phyloP scores from a whole-genome alignment of 2,113 vertebrate genomes.

The Vidua chalybeata region DNA sequence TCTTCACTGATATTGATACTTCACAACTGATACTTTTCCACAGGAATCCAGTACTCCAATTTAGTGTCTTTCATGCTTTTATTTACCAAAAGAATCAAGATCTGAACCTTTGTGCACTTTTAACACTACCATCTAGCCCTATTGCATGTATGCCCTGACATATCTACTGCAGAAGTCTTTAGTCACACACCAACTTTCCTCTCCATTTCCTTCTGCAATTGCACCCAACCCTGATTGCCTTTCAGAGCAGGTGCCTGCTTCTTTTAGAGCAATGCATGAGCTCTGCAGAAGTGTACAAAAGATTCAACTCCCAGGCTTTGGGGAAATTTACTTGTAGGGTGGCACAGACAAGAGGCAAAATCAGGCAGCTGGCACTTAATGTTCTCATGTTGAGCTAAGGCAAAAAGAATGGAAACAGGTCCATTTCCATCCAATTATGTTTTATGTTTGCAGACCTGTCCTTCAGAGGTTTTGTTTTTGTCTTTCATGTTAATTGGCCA shows the following conservation, averaged over 20 bases:
- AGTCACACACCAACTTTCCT: neutral
- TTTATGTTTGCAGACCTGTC: constrained; percentile 31
- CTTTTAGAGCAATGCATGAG: neutral
- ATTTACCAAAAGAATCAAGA: neutral
- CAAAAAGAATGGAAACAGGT: constrained; percentile 18
- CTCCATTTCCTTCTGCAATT: neutral
- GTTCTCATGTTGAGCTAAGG: neutral
- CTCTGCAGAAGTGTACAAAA: neutral
- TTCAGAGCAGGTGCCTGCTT: neutral
- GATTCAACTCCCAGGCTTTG: neutral
- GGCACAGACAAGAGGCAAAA: neutral
- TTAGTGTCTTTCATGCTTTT: neutral
- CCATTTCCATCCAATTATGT: constrained; percentile 20
- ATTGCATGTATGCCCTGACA: neutral
- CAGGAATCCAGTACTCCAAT: neutral
- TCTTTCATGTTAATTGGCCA: constrained; percentile 54
- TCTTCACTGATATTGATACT: neutral
- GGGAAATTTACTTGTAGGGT: neutral
- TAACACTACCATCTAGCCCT: neutral
- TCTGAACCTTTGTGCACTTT: neutral
- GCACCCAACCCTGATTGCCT: neutral
- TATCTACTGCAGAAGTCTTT: neutral
- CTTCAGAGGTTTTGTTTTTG: constrained; percentile 49
- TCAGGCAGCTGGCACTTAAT: neutral
- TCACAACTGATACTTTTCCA: neutral